Evolutionary conservation across 2,113 vertebrate species (phyloP).

Genomic region (Callorhinus ursinus): DNA sequence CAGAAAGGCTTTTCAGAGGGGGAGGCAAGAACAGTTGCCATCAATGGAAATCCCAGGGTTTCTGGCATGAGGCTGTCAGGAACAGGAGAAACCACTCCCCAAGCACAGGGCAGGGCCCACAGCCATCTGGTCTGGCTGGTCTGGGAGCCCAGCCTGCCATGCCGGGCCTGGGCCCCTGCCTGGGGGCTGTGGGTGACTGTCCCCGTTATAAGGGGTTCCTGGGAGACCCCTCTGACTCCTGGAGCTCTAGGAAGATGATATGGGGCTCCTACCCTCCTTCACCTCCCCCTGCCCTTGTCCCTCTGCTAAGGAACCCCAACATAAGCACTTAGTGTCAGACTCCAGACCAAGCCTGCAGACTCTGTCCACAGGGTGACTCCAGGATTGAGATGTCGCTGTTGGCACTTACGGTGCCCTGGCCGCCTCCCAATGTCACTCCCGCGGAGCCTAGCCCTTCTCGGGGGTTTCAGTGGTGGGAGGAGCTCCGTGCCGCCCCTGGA

Average conservation of each 20-base stretch:
- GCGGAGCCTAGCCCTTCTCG: neutral
- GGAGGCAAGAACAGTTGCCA: neutral
- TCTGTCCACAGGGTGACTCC: neutral
- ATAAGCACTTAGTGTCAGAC: accelerated
- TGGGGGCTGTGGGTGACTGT: neutral
- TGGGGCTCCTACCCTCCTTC: accelerated
- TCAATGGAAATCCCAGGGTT: neutral
- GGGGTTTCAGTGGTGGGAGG: accelerated
- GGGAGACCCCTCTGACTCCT: neutral
- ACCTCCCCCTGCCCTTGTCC: accelerated
- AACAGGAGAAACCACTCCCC: neutral
- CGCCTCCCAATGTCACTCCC: accelerated
- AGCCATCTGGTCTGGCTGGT: neutral
- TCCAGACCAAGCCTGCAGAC: neutral
- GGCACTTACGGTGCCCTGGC: neutral
- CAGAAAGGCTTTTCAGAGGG: neutral
- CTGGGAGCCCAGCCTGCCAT: neutral
- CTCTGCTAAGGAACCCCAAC: neutral
- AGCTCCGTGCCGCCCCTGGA: neutral
- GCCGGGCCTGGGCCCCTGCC: neutral
- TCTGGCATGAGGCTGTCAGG: neutral
- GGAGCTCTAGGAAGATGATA: neutral
- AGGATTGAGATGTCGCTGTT: neutral
- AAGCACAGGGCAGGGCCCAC: neutral
- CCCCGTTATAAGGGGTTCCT: too few species aligned